Conservation (phyloP, 2,113 vertebrate genomes). For the Lophochroa leadbeateri region DNA sequence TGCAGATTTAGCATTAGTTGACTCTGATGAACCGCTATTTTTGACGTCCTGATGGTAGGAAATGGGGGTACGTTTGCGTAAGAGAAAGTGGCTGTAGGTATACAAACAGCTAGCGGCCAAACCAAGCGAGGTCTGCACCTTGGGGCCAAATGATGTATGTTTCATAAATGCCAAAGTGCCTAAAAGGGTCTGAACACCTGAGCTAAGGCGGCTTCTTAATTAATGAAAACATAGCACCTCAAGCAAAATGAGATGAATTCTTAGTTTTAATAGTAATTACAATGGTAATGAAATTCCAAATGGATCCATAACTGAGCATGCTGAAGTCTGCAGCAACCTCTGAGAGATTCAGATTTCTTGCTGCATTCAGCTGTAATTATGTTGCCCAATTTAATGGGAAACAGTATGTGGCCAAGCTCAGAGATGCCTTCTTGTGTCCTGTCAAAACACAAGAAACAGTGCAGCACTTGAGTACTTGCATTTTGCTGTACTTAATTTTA, state of each 20-base stretch:
- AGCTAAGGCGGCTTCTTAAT: background rate
- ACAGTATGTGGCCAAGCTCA: background rate
- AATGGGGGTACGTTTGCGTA: background rate
- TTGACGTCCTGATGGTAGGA: background rate
- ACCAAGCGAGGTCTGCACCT: background rate
- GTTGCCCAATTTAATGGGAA: background rate
- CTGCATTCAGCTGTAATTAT: background rate
- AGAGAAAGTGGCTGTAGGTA: background rate
- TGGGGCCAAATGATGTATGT: background rate
- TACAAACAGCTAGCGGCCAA: background rate
- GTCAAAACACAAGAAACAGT: background rate
- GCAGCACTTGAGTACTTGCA: background rate
- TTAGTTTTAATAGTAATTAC: background rate
- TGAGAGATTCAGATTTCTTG: background rate
- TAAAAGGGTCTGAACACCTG: background rate
- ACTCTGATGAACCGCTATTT: slow-evolving; percentile 30
- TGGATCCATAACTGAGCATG: background rate
- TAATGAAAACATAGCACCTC: background rate
- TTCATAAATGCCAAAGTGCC: background rate
- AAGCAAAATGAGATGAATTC: background rate
- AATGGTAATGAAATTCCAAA: background rate
- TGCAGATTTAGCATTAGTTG: slow-evolving; percentile 27
- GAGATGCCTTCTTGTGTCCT: background rate
- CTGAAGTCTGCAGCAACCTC: background rate
- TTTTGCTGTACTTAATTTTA: background rate